Conservation (phyloP, 2,797 vertebrate species). For the Pangasius larnaudii region DNA sequence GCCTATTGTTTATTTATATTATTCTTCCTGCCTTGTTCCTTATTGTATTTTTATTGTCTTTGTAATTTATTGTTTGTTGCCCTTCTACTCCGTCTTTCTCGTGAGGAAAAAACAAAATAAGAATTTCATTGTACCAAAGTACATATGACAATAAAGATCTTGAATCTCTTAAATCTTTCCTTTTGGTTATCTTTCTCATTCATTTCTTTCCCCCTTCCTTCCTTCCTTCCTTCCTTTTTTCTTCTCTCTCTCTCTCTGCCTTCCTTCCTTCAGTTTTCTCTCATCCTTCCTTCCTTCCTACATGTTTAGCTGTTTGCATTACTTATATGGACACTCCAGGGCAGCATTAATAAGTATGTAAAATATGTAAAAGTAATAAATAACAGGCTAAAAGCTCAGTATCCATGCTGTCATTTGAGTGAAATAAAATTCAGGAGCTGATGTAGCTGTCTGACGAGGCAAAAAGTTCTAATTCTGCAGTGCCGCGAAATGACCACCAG, state of each 20-base stretch:
- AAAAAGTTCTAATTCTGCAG: not conserved
- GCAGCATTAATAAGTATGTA: not conserved
- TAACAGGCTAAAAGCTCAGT: not conserved
- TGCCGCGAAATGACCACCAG: not conserved
- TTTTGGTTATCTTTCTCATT: not conserved
- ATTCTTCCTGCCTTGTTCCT: too few relatives aligned
- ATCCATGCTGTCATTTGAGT: not conserved
- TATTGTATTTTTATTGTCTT: too few relatives aligned
- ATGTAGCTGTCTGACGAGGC: not conserved
- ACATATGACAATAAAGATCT: too few relatives aligned
- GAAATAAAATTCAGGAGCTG: not conserved
- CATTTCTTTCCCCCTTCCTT: not conserved
- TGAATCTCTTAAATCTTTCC: not conserved
- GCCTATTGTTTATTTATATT: too few relatives aligned
- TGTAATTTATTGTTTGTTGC: too few relatives aligned
- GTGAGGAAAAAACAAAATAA: too few relatives aligned
- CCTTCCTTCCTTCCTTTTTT: not conserved
- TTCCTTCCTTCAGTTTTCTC: not conserved
- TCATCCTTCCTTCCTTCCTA: not conserved
- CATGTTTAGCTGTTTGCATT: not conserved
- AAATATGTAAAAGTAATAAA: not conserved
- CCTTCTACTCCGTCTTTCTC: too few relatives aligned
- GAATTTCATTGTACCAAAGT: too few relatives aligned
- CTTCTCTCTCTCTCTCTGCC: too few relatives aligned
- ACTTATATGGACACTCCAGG: not conserved